Evolutionary conservation across 2,888 invertebrate species (phyloP).

Genomic region (Microlaimidae sp.): DNA sequence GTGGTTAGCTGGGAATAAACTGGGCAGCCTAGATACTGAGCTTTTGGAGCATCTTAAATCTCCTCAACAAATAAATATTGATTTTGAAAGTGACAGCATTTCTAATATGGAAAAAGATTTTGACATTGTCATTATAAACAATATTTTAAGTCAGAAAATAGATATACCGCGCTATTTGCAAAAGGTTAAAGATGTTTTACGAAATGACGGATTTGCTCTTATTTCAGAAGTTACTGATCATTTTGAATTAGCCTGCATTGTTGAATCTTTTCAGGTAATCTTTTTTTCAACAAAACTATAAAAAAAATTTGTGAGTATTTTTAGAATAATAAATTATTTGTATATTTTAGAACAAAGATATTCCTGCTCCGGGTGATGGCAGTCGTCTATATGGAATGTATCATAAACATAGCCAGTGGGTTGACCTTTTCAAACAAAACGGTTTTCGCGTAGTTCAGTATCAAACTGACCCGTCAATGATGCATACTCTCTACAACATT

Average conservation of each 20-base stretch:
- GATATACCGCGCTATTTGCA: constrained; percentile 26
- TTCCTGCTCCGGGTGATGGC: constrained; percentile 18
- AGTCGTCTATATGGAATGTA: background rate
- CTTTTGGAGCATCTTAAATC: no score
- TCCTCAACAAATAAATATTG: no score
- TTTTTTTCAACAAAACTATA: no score
- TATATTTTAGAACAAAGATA: constrained; percentile 20
- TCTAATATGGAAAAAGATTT: constrained; percentile 26
- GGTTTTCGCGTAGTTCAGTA: background rate
- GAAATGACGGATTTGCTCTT: constrained; percentile 38
- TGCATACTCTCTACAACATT: constrained; percentile 26
- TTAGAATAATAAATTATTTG: no score
- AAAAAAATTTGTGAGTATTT: no score
- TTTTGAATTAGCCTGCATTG: constrained; percentile 18
- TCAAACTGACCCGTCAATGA: constrained; percentile 14
- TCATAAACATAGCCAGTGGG: background rate
- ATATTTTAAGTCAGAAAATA: constrained; percentile 26
- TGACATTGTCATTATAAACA: constrained; percentile 29
- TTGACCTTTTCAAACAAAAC: background rate
- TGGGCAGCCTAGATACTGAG: no score
- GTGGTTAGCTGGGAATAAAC: constrained; percentile 19
- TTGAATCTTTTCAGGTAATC: no score
- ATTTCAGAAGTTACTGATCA: constrained; percentile 38
- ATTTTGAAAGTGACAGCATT: constrained; percentile 20
- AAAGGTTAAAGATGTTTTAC: constrained; percentile 23